Base-by-base conservation (phyloP, 2,113 vertebrate genomes). In the Megaceryle maxima region DNA sequence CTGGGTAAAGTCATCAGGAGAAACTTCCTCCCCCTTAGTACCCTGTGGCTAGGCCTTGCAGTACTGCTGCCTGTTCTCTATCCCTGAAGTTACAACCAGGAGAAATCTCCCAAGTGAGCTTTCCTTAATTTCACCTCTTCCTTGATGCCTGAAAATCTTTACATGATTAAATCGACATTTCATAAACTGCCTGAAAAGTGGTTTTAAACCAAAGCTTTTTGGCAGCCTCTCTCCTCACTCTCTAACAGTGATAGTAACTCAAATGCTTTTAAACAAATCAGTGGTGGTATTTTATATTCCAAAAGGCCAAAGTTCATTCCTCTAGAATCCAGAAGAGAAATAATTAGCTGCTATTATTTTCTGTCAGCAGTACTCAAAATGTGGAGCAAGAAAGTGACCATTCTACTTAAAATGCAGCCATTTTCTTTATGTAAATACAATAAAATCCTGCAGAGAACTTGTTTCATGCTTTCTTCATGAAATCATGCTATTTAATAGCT, bases 21-120 rank as follows among this genome's bases (percentile, higher is more conserved):
- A 39, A 76, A 51, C 9, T 19, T 50, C 48, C 75, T 39, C 57
- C 13, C 26, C 0, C 0, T 29, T 16, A 0, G 0, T 21, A 41
- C 21, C 37, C 43, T 26, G n/a, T 13, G 33, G 41, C 17, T 26
- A 46, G 37, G 25, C 41, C 24, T 44, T 33, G 35, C 33, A 5
- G 21, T 25, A 41, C 35, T 3, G 3, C 39, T 64, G 55, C 70
- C 51, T 48, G 6, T 19, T 79, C 33, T 62, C 62, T 53, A 63
- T 10, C 16, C 66, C 28, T 39, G 55, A 80, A 82, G 64, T 79
- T 68, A 91, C 35, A 72, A 5, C 25, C 31, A 60, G 10, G 12
- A 94, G 56, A 60, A 77, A 90, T n/a, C 60, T 64, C n/a, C 29
- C 41, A 57, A 16, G 37, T n/a, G 70, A 95, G 16, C 11, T 16